phyloP scores from a whole-genome alignment of 2,888 invertebrate species.

The Selenia dentaria region DNA sequence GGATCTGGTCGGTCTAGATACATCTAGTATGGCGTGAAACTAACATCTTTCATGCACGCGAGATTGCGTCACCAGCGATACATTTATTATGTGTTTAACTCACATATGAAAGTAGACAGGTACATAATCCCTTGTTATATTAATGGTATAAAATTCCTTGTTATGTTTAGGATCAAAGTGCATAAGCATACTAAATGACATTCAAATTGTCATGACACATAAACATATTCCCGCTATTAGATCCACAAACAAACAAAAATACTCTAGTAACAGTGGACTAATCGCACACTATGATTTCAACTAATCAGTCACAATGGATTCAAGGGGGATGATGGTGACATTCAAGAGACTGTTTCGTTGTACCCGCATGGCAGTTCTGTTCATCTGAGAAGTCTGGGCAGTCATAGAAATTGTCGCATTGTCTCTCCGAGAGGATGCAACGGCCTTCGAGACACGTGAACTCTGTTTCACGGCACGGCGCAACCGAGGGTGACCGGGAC shows the following conservation, averaged over 20 bases:
- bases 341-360: slow-evolving; percentile 19
- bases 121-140: no score
- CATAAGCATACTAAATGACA: no score
- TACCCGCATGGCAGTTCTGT: slow-evolving; percentile 91
- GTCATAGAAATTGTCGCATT: slow-evolving; percentile 96
- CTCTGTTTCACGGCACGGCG: slow-evolving; percentile 85
- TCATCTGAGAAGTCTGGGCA: slow-evolving; percentile 96
- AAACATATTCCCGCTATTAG: background rate
- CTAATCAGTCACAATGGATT: background rate
- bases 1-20: no score
- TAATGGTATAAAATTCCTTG: no score
- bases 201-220: no score
- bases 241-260: background rate
- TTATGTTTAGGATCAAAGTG: no score
- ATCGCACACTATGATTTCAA: slow-evolving; percentile 30
- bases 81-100: no score
- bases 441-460: slow-evolving; percentile 90
- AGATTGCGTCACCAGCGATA: no score
- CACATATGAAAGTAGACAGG: no score
- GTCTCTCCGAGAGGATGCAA: slow-evolving; percentile 91
- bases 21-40: no score
- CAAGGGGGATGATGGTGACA: slow-evolving; percentile 32
- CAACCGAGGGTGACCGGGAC: slow-evolving; percentile 56
- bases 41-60: no score
- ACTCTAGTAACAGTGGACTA: background rate